A percentile compares a stretch with the other conserved stretches of the same genome.
These are phyloP conservation scores for Adineta ricciae DNA, from an alignment of 2,888 invertebrate genomes.

Conservation along the genomic window DNA sequence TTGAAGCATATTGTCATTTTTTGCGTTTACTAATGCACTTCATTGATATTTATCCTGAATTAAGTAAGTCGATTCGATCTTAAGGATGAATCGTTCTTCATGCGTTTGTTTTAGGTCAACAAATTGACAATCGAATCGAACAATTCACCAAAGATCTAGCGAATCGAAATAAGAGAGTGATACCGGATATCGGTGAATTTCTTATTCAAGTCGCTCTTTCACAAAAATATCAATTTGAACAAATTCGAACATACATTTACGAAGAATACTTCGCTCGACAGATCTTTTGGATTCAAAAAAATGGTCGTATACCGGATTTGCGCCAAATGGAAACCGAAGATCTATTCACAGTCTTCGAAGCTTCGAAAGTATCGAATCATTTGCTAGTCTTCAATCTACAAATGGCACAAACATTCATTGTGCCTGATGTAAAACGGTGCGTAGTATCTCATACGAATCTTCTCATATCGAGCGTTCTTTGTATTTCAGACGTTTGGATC, in stretches of 20 bases:
- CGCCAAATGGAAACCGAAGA: neutral
- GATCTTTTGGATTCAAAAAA: neutral
- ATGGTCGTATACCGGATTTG: neutral
- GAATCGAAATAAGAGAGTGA: neutral
- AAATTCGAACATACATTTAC: neutral
- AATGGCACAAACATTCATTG: neutral
- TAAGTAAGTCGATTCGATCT: neutral
- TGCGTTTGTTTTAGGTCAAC: neutral
- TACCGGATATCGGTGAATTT: slow-evolving; percentile 17
- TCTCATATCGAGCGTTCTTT: too few species aligned
- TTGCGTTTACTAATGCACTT: neutral
- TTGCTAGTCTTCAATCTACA: slow-evolving; percentile 12
- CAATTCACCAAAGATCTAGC: neutral
- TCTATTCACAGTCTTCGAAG: neutral
- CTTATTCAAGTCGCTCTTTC: neutral
- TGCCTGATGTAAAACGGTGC: neutral
- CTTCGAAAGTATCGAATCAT: neutral
- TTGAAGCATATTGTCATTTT: neutral
- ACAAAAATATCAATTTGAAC: neutral
- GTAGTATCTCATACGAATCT: too few species aligned
- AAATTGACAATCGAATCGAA: neutral
- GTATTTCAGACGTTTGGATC: neutral
- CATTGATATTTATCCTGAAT: neutral
- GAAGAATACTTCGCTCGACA: slow-evolving; percentile 18
- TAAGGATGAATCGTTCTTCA: too few species aligned